Conservation (phyloP, 2,113 vertebrate species). For the Elephantulus edwardii region DNA sequence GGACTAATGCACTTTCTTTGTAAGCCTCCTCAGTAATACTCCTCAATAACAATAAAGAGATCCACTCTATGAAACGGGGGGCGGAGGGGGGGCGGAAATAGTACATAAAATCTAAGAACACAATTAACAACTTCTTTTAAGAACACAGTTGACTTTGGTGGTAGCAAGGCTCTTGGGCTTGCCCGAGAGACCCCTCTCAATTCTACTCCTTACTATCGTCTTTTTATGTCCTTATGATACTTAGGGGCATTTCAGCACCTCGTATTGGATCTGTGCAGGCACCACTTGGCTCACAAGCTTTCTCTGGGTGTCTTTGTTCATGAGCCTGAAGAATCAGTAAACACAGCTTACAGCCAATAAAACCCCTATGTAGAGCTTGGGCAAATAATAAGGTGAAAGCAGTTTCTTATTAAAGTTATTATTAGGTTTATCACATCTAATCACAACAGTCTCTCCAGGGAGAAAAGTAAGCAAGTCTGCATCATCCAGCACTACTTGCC, state of each 20-base stretch:
- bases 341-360: slow-evolving; percentile 28
- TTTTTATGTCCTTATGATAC: neutral
- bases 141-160: neutral
- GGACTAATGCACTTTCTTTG: neutral
- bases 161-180: neutral
- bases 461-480: slow-evolving; percentile 47
- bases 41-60: slow-evolving; percentile 38
- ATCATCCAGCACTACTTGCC: neutral
- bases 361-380: neutral
- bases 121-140: neutral
- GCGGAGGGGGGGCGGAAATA: neutral
- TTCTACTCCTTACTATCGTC: neutral
- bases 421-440: slow-evolving; percentile 59
- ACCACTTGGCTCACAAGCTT: neutral
- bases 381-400: slow-evolving; percentile 55
- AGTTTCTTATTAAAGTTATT: slow-evolving; percentile 62
- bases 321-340: slow-evolving; percentile 50
- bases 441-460: slow-evolving; percentile 48
- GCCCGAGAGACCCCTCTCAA: neutral
- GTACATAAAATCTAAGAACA: neutral
- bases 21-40: neutral
- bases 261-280: slow-evolving; percentile 11
- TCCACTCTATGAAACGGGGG: neutral
- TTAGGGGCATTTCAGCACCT: neutral
- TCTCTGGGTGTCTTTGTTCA: neutral